Base-by-base conservation (phyloP, 37 sponge, comb jelly and placozoan genomes). In the Hexactinellida sp. region DNA sequence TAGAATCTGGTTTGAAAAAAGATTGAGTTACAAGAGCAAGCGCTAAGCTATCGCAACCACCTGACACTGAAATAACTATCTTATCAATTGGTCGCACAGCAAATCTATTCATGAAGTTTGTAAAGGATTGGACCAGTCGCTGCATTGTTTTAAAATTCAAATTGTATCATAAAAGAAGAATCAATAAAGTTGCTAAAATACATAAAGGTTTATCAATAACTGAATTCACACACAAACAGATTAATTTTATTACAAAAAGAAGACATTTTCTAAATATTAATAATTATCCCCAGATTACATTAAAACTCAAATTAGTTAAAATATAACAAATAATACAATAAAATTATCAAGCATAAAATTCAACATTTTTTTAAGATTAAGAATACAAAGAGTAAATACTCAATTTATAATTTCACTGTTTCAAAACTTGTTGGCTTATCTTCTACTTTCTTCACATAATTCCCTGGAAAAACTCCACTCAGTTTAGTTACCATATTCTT, bases 41-140 rank as follows among this genome's bases (percentile, higher is more conserved):
- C 0, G 94, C 92, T 21, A 90, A 30, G 36, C 94, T 94, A 84
- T 94, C 94, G 52, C 87, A 32, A 0, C 94, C 92, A 3, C 94
- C 94, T 24, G 94, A 94, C 36, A 94, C 82, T 0, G 89, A 90
- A 25, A 94, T 89, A 36, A 85, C 94, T 86, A 85, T 23, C 32
- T 63, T 7, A n/a, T 63, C 76, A 5, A 25, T 28, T 63, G 76
- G 76, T 63, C 30, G 52, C 16, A 47, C 52, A 47, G 52, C 52
- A 19, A 19, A 16, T 47, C 52, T 47, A 19, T 9, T 47, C 52
- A 47, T 47, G 52, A 47, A 47, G 52, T 16, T 47, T 47, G 52
- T 47, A 47, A 47, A 47, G 9, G 52, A 9, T 47, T 47, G 52
- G 9, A 47, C 13, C 52, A 47, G 52, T 47, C 52, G 52, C 52